These are phyloP conservation scores for Cossypha niveicapilla DNA, from an alignment of 2,797 vertebrate genomes.

Conservation along the genomic window DNA sequence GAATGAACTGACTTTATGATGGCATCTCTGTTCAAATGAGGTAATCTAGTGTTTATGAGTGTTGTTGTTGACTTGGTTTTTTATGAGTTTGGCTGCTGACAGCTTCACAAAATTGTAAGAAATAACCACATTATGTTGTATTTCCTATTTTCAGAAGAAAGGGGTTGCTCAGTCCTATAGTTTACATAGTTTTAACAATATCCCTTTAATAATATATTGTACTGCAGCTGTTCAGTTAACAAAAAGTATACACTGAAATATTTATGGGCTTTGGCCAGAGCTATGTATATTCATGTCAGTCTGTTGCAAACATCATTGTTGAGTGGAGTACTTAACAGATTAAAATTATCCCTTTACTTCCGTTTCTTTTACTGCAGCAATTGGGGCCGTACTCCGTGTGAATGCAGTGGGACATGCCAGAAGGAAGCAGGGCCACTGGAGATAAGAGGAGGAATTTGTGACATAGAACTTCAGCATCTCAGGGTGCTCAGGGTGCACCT, in stretches of 20 bases:
- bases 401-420: background rate
- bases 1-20: background rate
- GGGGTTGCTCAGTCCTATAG: background rate
- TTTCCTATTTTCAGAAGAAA: slow-evolving; percentile 25
- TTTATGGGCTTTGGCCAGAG: slow-evolving; percentile 21
- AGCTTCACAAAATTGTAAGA: background rate
- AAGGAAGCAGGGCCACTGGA: background rate
- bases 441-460: slow-evolving; percentile 3
- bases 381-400: background rate
- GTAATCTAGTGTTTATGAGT: background rate
- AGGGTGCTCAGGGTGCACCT: background rate
- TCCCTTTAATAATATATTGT: slow-evolving; percentile 10
- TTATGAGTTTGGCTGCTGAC: background rate
- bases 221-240: slow-evolving; percentile 31
- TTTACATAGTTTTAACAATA: slow-evolving; percentile 10
- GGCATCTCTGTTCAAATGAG: background rate
- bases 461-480: background rate
- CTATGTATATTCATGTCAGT: background rate
- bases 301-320: slow-evolving; percentile 22
- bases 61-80: background rate
- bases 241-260: slow-evolving; percentile 7
- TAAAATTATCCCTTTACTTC: slow-evolving; percentile 12
- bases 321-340: background rate
- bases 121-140: background rate
- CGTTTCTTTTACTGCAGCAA: background rate